phyloP scores from a whole-genome alignment of 2,888 invertebrate genomes.

The Archips xylosteana region DNA sequence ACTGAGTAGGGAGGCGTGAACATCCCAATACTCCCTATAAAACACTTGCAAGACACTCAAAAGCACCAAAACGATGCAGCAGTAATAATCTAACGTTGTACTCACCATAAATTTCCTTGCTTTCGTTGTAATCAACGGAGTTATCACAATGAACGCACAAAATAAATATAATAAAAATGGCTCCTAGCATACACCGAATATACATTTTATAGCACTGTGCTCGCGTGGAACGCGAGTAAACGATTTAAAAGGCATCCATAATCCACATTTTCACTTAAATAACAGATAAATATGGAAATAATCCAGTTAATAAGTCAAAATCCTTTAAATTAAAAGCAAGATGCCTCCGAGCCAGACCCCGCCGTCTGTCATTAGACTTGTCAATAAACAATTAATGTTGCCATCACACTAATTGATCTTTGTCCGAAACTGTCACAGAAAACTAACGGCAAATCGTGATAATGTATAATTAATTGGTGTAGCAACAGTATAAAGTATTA shows the following conservation, averaged over 20 bases:
- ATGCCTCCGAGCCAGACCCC: slow-evolving; percentile 77
- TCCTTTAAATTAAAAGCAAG: slow-evolving; percentile 70
- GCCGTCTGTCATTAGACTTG: slow-evolving; percentile 82
- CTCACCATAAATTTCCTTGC: slow-evolving; percentile 80
- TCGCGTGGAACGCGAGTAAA: slow-evolving; percentile 68
- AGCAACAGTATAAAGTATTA: background rate
- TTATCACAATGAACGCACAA: slow-evolving; percentile 85
- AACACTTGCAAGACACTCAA: slow-evolving; percentile 4
- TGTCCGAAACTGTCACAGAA: slow-evolving; percentile 17
- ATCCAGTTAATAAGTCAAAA: slow-evolving; percentile 69
- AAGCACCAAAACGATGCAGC: slow-evolving; percentile 15
- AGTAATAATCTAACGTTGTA: slow-evolving; percentile 45
- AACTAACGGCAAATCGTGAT: background rate
- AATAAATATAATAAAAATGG: slow-evolving; percentile 85
- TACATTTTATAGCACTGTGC: slow-evolving; percentile 77
- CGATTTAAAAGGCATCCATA: slow-evolving; percentile 70
- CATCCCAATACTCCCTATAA: slow-evolving; percentile 19
- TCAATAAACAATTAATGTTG: slow-evolving; percentile 83
- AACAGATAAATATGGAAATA: slow-evolving; percentile 66
- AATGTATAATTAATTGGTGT: background rate
- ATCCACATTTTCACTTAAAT: slow-evolving; percentile 78
- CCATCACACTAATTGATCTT: slow-evolving; percentile 48
- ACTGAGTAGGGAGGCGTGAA: slow-evolving; percentile 37
- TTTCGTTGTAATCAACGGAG: slow-evolving; percentile 82
- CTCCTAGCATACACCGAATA: slow-evolving; percentile 80